Conservation (phyloP, 2,797 vertebrate species). For the Trichosurus vulpecula region DNA sequence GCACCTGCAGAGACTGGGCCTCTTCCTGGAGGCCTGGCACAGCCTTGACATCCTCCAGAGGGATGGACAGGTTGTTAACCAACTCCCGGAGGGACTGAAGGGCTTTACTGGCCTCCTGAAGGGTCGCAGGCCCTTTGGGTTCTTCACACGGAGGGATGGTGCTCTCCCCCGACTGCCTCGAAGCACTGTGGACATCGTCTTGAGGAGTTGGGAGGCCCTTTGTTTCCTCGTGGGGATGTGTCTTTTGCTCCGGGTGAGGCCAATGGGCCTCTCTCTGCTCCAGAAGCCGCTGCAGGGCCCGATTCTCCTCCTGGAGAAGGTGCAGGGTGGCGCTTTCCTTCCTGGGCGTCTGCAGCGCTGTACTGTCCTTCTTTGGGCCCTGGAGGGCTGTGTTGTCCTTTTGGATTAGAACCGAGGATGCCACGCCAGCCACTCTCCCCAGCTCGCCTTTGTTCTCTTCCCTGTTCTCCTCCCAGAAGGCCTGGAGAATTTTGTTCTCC, state of each 20-base stretch:
- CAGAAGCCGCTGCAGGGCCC: constrained; percentile 70
- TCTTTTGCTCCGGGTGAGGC: constrained; percentile 54
- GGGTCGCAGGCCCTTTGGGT: constrained; percentile 27
- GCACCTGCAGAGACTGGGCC: constrained; percentile 47
- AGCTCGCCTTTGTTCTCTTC: constrained; percentile 63
- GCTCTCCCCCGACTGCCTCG: constrained; percentile 35
- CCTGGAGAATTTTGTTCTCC: constrained; percentile 81
- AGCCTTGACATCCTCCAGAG: constrained; percentile 29
- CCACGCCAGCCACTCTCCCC: constrained; percentile 39
- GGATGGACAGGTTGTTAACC: constrained; percentile 15
- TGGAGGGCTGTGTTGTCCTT: constrained; percentile 50
- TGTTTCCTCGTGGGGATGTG: neutral
- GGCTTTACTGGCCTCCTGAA: constrained; percentile 47
- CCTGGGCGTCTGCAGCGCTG: neutral
- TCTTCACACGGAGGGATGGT: constrained; percentile 62
- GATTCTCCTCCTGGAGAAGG: constrained; percentile 67
- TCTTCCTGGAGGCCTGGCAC: neutral
- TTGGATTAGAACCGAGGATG: neutral
- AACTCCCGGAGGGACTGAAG: constrained; percentile 44
- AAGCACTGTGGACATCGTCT: neutral
- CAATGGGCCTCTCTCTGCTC: constrained; percentile 64
- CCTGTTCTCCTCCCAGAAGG: constrained; percentile 73
- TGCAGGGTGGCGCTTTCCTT: constrained; percentile 63
- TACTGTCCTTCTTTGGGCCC: constrained; percentile 65
- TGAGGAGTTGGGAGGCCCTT: neutral